Evolutionary conservation across 1,140 invertebrate species (phyloP), one percentile per base, ranked within the genome.

Genomic region (Magallana ariakensis): DNA sequence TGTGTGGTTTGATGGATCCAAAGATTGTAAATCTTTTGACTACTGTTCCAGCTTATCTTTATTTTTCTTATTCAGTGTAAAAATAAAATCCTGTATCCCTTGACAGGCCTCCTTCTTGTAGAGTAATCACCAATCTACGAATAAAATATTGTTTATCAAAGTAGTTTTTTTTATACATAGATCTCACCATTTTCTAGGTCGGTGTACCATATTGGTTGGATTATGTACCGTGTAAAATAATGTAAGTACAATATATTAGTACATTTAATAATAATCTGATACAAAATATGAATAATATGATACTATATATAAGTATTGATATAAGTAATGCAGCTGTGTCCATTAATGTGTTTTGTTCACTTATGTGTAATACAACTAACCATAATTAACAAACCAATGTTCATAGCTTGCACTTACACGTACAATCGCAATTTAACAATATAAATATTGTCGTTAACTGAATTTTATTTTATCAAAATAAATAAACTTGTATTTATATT

Each of bases 101-200:
- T 33, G 9, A 26, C 13, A 26, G 66, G 66, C 66, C 66, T 46
- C 66, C 66, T 33, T 22, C 22, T 75, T 33, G 66, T 11, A 26
- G 66, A 75, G 22, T 75, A 75, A 75, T 75, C 66, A 75, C 22
- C 22, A 26, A 75, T 75, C 66, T 75, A 75, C 22, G 66, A 75
- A 75, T 75, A 75, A 75, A 75, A 75, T 75, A 75, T 75, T 75
- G 19, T 70, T 33, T 75, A 75, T 75, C 66, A 75, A 75, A 75
- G 66, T 75, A 26, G 19, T n/a, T 3, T 70, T 70, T n/a, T 75
- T 70, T 70, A 46, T 75, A 33, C 33, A 46, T 26, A 26, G 66
- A 75, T 10, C 33, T 26, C 66, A 75, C 22, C 8, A 22, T 26
- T 75, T 75, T 70, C 11, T 75, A 75, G 26, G 66, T 26, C 66